These are phyloP conservation scores for Petrolisthes cinctipes DNA, from an alignment of 2,888 invertebrate genomes.

Conservation along the genomic window DNA sequence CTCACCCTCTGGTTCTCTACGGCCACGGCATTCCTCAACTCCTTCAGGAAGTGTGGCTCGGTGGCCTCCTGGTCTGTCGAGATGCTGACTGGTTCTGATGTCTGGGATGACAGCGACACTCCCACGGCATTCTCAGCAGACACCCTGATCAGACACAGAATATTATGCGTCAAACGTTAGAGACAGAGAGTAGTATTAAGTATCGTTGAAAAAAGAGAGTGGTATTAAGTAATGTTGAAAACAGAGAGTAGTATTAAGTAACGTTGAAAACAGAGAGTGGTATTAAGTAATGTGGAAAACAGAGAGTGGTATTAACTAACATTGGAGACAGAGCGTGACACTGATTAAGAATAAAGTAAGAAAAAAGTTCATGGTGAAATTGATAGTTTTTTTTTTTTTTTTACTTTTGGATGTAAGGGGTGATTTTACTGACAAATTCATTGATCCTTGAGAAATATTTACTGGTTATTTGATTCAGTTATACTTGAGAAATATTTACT, in stretches of 20 bases:
- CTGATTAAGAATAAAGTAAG: background rate
- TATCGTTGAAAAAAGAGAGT: too few relatives aligned
- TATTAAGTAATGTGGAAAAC: too few relatives aligned
- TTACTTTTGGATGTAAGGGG: too few relatives aligned
- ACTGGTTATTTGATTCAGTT: too few relatives aligned
- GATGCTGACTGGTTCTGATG: slow-evolving; percentile 87
- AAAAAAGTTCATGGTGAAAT: background rate
- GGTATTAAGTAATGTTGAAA: too few relatives aligned
- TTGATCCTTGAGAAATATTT: too few relatives aligned
- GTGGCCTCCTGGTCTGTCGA: slow-evolving; percentile 65
- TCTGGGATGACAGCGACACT: slow-evolving; percentile 84
- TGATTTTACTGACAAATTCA: background rate
- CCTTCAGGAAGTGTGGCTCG: slow-evolving; percentile 78
- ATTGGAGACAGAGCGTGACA: background rate
- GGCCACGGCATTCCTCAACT: slow-evolving; percentile 79
- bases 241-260: too few relatives aligned
- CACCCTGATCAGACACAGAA: slow-evolving; percentile 80
- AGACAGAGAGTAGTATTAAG: too few relatives aligned
- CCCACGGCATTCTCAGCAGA: slow-evolving; percentile 93
- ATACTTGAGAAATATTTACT: too few relatives aligned
- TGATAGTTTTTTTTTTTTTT: background rate
- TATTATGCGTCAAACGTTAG: background rate
- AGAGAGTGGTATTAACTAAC: background rate
- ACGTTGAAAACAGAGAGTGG: background rate
- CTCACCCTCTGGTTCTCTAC: slow-evolving; percentile 83